Conservation (phyloP, 1,140 invertebrate species). For the Laodelphax striatellus region DNA sequence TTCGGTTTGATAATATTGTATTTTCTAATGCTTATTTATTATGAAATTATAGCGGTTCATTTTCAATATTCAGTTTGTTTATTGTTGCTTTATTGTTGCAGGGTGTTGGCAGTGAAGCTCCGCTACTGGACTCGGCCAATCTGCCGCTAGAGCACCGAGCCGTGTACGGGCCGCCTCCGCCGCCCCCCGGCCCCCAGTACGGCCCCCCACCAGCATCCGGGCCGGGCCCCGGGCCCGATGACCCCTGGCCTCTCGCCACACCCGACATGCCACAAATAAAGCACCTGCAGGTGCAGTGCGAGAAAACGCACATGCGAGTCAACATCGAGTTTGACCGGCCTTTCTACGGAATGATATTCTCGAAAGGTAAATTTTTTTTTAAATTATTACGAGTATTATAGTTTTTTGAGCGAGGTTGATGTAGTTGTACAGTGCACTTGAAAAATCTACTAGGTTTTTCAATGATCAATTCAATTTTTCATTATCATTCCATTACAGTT, state of each 20-base stretch:
- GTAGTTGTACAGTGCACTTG: too few relatives aligned
- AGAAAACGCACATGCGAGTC: conserved; percentile 88
- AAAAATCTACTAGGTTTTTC: too few relatives aligned
- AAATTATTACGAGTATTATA: too few relatives aligned
- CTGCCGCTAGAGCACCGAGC: conserved; percentile 25
- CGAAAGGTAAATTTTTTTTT: conserved; percentile 70
- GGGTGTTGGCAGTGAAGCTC: conserved; percentile 22
- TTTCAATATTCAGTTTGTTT: too few relatives aligned
- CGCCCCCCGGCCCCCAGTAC: conserved; percentile 29
- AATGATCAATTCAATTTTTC: too few relatives aligned
- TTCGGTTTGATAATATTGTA: too few relatives aligned
- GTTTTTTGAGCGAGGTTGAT: too few relatives aligned
- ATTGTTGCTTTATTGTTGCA: conserved; percentile 13
- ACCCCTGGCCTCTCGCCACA: conserved; percentile 66
- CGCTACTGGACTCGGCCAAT: conserved; percentile 19
- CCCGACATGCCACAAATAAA: conserved; percentile 86
- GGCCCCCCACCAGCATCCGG: conserved; percentile 20
- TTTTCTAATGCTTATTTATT: too few relatives aligned
- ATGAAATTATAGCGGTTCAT: too few relatives aligned
- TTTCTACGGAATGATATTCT: conserved; percentile 90
- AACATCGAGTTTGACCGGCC: conserved; percentile 87
- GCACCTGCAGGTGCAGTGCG: conserved; percentile 84
- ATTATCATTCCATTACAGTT: too few relatives aligned
- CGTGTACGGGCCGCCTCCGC: conserved; percentile 24
- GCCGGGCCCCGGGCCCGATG: conserved; percentile 34